Evolutionary conservation across 2,113 vertebrate species (phyloP), one percentile per base, ranked within the genome.

Genomic region (Oncorhynchus clarkii): DNA sequence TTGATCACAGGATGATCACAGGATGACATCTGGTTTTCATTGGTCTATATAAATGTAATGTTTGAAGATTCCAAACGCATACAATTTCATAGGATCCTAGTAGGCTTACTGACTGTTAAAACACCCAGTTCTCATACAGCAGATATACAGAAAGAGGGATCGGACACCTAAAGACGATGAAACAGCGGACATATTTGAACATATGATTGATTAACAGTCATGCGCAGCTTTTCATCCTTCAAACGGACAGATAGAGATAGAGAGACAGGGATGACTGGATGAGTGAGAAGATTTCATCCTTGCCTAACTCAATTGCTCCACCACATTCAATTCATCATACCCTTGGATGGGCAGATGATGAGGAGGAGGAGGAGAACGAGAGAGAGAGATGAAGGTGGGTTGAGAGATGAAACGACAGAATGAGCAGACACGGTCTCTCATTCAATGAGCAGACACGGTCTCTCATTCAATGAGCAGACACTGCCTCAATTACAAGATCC

Each of bases 331-430:
- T 75, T 65, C 75, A 64, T 87, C 82, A 80, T 6, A 76, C 31
- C 74, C 75, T 67, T 57, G 80, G 75, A 67, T 6, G 31, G 78
- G 34, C 11, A 67, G 59, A 81, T 66, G 59, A 81, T 66, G 26
- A 27, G 2, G 26, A 27, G 26, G 1, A 22, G 68, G 26, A 66
- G 27, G 75, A 1, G 82, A 13, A 39, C 34, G 34, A 39, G 34
- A 39, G 31, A 39, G 31, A 26, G 48, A 29, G 31, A 64, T 22
- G 62, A 71, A 73, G 66, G 66, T 75, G 34, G 39, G 16, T 62
- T 64, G 26, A 66, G 65, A 73, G 59, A 85, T 88, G 77, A 78
- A 75, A 80, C 26, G 67, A 79, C 77, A 78, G 65, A 29, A 75
- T 51, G 71, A 71, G 51, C 59, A 66, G 22, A 60, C 51, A 18